Evolutionary conservation across 2,113 vertebrate species (phyloP), one percentile per base, ranked within the genome.

Genomic region (Salvelinus namaycush): DNA sequence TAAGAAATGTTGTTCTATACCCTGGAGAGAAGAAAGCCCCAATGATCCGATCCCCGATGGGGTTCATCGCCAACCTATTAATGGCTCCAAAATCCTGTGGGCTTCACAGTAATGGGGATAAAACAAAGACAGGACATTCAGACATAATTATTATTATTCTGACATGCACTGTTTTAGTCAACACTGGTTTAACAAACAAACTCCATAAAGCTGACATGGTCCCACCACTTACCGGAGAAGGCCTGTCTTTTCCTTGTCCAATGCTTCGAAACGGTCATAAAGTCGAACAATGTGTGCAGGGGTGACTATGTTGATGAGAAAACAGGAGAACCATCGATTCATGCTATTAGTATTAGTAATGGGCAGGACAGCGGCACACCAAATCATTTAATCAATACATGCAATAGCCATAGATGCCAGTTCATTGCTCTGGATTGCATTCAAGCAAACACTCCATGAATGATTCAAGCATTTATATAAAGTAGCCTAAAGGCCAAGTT

Each of bases 1-100:
- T 29, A 64, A 12, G 12, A 69, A 48, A 60, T 72, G 16, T 44
- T 49, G 9, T 2, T 71, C 86, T 39, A 84, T 79, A 94, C 94
- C 91, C 91, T 0, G 91, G 73, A 1, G 87, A 74, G 83, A 96
- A 95, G 79, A 96, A 96, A 39, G 92, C 93, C 0, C 88, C 79
- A 66, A 96, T 90, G 77, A 96, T 95, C 62, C 92, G 79, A 64
- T 93, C 95, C 26, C 92, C 90, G 16, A 96, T 89, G 0, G 95
- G 95, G 57, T 96, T 96, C 79, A 92, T 67, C 0, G 92, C 92
- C 78, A 96, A 69, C 20, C 86, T 87, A 16, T 83, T 86, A 0
- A 96, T 86, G 0, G 79, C 82, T 67, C 75, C 90, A 2, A 96
- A 92, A 54, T 96, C 95, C 3, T 84, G 1, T 1, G 82, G 89